Percentiles rank a stretch among this genome's conserved stretches.
Evolutionary conservation across 2,797 vertebrate species (phyloP).

Genomic region (Clamator glandarius): DNA sequence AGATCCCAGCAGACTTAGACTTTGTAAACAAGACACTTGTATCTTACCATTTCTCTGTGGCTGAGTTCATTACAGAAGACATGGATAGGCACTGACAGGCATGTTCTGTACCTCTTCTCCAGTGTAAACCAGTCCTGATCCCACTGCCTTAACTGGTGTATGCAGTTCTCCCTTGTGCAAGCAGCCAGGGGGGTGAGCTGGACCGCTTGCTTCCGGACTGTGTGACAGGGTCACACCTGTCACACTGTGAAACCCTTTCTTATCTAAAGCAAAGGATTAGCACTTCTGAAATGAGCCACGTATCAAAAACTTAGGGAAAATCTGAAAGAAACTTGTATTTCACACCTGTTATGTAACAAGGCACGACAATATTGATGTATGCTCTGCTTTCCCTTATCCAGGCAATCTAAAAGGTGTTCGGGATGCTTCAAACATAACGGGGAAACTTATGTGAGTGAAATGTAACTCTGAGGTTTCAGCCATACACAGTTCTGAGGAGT

Average conservation of each 20-base stretch:
- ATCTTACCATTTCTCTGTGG: background rate
- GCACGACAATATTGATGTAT: background rate
- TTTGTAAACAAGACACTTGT: background rate
- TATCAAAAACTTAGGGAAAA: background rate
- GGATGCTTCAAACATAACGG: background rate
- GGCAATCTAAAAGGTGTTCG: background rate
- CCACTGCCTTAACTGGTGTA: background rate
- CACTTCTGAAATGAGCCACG: background rate
- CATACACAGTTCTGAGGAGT: background rate
- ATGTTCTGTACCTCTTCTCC: background rate
- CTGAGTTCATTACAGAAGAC: background rate
- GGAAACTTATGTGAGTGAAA: background rate
- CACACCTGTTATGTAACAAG: background rate
- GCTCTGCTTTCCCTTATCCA: background rate
- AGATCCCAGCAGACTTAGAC: background rate
- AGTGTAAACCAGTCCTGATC: background rate
- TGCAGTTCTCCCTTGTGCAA: background rate
- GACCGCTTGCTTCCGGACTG: background rate
- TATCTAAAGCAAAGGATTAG: constrained; percentile 30
- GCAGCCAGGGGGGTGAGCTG: background rate
- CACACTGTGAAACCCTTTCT: background rate
- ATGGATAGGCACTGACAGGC: background rate
- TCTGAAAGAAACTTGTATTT: background rate
- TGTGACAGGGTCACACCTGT: background rate
- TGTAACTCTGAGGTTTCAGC: background rate